phyloP scores from a whole-genome alignment of 2,113 vertebrate genomes.

The Salvator merianae region DNA sequence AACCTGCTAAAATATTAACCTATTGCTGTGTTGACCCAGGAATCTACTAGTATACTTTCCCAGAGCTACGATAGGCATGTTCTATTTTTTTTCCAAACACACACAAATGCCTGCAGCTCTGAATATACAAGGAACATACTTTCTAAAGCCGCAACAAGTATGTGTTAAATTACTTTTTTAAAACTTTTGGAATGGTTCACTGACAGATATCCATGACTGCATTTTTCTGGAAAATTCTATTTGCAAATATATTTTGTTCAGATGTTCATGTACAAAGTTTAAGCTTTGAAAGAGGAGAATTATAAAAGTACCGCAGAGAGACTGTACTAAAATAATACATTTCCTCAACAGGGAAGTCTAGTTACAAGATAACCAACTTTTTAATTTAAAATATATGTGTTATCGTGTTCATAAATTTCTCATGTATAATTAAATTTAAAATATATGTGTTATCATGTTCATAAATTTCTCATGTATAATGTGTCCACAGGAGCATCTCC shows the following conservation, averaged over 20 bases:
- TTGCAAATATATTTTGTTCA: not conserved
- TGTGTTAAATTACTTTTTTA: constrained; percentile 39
- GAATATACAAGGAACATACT: not conserved
- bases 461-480: too few relatives aligned
- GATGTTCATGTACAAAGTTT: not conserved
- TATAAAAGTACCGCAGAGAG: not conserved
- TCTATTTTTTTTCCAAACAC: constrained; percentile 52
- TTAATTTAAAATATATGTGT: too few relatives aligned
- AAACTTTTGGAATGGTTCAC: not conserved
- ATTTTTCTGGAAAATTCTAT: not conserved
- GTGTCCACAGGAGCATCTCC: too few relatives aligned
- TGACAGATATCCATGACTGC: not conserved
- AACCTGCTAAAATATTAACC: constrained; percentile 18
- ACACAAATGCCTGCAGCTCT: not conserved
- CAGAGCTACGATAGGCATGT: constrained; percentile 12
- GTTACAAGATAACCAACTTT: not conserved
- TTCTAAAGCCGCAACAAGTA: not conserved
- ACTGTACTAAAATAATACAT: not conserved
- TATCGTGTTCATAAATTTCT: not conserved
- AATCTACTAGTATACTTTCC: constrained; percentile 12
- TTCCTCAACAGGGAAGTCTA: not conserved
- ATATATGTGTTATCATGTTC: too few relatives aligned
- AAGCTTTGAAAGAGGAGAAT: not conserved
- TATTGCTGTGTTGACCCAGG: not conserved
- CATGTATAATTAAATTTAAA: not conserved